A percentile compares a stretch with the other conserved stretches of the same genome.
Conservation (phyloP, 2,113 vertebrate species). For the Pollimyrus isidori region DNA sequence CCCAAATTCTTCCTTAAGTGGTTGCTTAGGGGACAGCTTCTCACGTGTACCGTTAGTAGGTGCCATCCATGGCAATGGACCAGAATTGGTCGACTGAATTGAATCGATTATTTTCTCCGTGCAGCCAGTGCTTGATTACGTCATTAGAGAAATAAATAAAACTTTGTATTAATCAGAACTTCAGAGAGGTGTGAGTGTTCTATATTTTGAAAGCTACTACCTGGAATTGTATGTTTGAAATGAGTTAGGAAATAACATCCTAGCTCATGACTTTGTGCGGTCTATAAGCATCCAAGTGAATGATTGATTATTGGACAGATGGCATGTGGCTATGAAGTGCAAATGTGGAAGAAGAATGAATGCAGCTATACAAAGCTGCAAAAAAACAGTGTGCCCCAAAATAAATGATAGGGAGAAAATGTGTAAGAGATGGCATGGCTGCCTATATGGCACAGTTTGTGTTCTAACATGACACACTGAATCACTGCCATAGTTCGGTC, state of each 20-base stretch:
- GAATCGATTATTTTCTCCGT: neutral
- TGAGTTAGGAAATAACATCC: neutral
- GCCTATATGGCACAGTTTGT: neutral
- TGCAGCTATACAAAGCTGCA: neutral
- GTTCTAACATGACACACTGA: neutral
- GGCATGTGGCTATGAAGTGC: neutral
- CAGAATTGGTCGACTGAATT: neutral
- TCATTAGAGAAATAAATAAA: neutral
- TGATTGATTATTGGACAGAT: neutral
- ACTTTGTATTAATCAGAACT: neutral
- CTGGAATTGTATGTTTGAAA: too few species aligned
- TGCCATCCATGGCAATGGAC: neutral
- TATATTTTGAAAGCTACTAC: too few species aligned
- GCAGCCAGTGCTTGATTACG: neutral
- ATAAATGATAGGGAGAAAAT: neutral
- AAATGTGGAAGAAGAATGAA: neutral
- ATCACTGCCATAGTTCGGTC: too few species aligned
- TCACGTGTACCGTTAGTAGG: neutral
- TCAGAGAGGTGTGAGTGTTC: neutral
- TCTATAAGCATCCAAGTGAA: neutral
- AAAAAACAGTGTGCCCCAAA: neutral
- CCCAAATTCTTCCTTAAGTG: neutral
- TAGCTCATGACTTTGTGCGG: neutral
- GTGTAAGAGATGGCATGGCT: neutral
- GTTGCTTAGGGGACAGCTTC: neutral